These are phyloP conservation scores for Poecile atricapillus DNA, from an alignment of 2,113 vertebrate species.

Conservation along the genomic window DNA sequence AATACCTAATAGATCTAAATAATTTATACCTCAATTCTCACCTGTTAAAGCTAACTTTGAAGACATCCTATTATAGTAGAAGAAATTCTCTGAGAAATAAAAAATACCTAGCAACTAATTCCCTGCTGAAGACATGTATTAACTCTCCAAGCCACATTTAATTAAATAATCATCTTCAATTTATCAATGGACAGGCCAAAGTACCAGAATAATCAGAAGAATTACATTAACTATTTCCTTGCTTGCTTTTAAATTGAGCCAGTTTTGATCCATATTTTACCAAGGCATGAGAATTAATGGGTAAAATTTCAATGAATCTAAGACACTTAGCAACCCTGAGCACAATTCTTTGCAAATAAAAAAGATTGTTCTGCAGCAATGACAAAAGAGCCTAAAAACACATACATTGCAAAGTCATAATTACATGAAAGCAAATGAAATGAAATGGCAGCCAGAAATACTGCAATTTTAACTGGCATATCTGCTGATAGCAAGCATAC, in stretches of 20 bases:
- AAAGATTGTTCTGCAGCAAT: neutral
- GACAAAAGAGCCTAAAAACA: neutral
- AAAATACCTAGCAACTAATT: neutral
- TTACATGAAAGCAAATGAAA: neutral
- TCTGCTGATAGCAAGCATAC: neutral
- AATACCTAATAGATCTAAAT: neutral
- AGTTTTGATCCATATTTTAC: neutral
- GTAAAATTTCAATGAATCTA: neutral
- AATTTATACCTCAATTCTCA: neutral
- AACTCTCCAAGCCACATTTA: neutral
- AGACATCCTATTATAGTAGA: neutral
- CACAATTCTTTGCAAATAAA: neutral
- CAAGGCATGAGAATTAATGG: neutral
- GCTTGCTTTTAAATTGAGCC: neutral
- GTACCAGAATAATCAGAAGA: neutral
- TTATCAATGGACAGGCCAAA: neutral
- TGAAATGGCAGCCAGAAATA: neutral
- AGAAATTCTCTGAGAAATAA: neutral
- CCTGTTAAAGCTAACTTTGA: neutral
- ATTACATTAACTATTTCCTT: neutral
- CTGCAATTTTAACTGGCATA: neutral
- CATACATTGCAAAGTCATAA: neutral
- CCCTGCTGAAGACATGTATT: neutral
- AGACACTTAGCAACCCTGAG: neutral
- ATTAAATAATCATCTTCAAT: neutral